Evolutionary conservation across 2,888 invertebrate genomes (phyloP).

Genomic region (Brachypalpus laphriformis): DNA sequence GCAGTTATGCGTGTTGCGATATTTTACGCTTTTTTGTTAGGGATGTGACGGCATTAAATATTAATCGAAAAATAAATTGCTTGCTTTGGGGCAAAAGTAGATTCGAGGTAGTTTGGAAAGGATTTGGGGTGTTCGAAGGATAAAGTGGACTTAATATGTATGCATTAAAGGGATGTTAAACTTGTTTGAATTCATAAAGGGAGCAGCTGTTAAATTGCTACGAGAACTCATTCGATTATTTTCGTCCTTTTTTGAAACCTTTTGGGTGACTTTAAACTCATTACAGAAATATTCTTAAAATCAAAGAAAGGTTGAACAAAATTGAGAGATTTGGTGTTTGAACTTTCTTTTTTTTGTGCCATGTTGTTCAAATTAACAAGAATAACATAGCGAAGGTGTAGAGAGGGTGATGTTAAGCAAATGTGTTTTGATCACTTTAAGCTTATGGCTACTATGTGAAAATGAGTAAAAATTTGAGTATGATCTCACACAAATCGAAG

Average conservation of each 20-base stretch:
- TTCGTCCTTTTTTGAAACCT: background rate
- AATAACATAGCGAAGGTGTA: background rate
- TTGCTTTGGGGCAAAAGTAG: background rate
- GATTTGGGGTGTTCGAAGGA: background rate
- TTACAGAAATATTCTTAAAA: too few relatives aligned
- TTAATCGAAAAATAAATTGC: conserved; percentile 30
- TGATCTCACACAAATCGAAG: too few relatives aligned
- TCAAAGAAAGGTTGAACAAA: background rate
- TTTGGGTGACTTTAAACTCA: background rate
- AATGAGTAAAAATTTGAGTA: too few relatives aligned
- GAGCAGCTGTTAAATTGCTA: background rate
- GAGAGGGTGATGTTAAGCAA: background rate
- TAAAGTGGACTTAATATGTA: background rate
- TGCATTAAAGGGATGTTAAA: background rate
- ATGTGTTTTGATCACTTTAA: background rate
- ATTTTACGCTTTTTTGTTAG: background rate
- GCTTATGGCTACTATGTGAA: background rate
- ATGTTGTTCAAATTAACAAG: background rate
- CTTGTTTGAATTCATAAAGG: background rate
- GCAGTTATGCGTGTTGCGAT: background rate
- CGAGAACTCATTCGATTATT: background rate
- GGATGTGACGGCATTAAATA: conserved; percentile 1
- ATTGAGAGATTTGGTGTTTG: too few relatives aligned
- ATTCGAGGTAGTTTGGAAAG: background rate
- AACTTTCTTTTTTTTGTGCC: background rate